Base-by-base conservation (phyloP, 2,888 invertebrate genomes). In the Gastracanthus pulcherrimus region DNA sequence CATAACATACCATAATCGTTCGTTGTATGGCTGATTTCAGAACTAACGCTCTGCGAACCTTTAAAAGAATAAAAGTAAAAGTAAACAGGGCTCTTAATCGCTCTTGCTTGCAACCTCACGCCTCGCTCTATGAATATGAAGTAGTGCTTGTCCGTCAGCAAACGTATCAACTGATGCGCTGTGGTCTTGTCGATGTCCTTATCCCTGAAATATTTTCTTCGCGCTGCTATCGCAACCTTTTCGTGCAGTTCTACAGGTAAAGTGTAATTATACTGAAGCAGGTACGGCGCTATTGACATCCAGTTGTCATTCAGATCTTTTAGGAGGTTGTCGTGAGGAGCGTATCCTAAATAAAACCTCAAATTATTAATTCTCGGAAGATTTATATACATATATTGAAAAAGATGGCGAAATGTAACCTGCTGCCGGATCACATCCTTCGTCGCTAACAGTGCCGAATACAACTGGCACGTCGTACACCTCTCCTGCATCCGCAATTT, bases 361-460 rank as follows among this genome's bases (percentile, higher is more conserved):
- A n/a, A n/a, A n/a, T n/a, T n/a, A n/a, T n/a, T 5, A 45, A 41
- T 6, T 13, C 16, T 38, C 34, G 38, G 4, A 66, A 29, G 16
- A 78, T 84, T 90, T 90, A 5, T 11, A 11, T 34, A 6, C 26
- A 13, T 45, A 58, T 11, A 34, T 9, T 7, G n/a, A 34, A n/a
- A 7, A 34, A 60, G 31, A n/a, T 5, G n/a, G n/a, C 2, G 66
- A 23, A 31, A 3, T 19, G 13, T 13, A 89, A 95, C 95, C 94
- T 87, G 94, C 94, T 45, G 94, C 95, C 34, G 96, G 96, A 86
- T 95, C 96, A 29, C 96, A 92, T 79, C 96, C 96, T 89, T 96
- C 96, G 62, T 95, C 94, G 26, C 94, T 93, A 34, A 71, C 64
- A 0, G 94, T 94, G 1, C 95, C 94, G 1, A 94, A 93, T 75